A percentile compares a stretch with the other conserved stretches of the same genome.
Evolutionary conservation across 2,797 vertebrate species (phyloP).

Genomic region (Acrossocheilus fasciatus): DNA sequence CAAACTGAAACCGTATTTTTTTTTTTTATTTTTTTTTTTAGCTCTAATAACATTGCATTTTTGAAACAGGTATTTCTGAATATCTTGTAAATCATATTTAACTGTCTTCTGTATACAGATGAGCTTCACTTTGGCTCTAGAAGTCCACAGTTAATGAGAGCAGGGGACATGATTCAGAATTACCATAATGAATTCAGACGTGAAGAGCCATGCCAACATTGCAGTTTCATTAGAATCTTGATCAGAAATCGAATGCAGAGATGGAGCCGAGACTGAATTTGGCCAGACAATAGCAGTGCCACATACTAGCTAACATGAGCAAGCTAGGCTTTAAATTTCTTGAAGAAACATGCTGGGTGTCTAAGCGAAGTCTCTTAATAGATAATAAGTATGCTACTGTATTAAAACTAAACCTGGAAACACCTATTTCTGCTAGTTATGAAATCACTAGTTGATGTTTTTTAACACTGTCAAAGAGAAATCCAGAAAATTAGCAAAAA

Average conservation of each 20-base stretch:
- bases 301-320: background rate
- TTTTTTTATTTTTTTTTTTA: background rate
- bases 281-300: background rate
- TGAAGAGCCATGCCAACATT: background rate
- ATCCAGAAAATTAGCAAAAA: background rate
- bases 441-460: background rate
- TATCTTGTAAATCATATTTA: background rate
- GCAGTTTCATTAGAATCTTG: background rate
- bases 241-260: background rate
- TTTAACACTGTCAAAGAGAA: background rate
- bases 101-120: background rate
- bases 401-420: background rate
- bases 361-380: background rate
- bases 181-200: background rate
- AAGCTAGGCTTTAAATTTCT: background rate
- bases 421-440: background rate
- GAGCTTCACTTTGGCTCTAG: background rate
- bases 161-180: background rate
- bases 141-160: background rate
- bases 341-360: background rate
- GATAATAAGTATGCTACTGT: background rate
- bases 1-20: background rate
- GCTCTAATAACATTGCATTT: background rate
- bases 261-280: background rate
- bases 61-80: background rate